Conservation (phyloP, 2,888 invertebrate species). For the Heteromurus nitidus region DNA sequence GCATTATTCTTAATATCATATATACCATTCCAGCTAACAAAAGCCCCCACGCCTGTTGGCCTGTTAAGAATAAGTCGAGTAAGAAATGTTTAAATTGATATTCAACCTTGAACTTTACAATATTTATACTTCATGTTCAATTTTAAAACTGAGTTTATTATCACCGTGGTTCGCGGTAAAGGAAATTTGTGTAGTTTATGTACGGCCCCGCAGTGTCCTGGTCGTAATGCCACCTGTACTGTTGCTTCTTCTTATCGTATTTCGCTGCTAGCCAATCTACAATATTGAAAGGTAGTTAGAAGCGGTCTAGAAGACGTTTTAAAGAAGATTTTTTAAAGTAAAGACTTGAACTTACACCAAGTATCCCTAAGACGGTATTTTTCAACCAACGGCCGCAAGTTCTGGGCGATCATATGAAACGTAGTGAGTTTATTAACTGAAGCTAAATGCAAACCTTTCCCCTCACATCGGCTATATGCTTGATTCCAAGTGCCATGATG, state of each 20-base stretch:
- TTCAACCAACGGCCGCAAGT: neutral
- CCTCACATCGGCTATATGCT: neutral
- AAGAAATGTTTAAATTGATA: neutral
- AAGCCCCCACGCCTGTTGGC: slow-evolving; percentile 5
- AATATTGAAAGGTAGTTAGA: neutral
- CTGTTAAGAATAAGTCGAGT: neutral
- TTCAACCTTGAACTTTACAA: neutral
- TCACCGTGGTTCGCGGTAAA: slow-evolving; percentile 10
- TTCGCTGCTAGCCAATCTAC: neutral
- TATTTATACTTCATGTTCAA: neutral
- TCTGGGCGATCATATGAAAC: neutral
- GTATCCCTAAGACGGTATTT: slow-evolving; percentile 9
- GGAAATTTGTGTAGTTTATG: neutral
- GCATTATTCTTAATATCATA: neutral
- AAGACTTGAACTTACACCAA: slow-evolving; percentile 37
- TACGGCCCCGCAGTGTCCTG: neutral
- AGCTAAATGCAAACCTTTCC: slow-evolving; percentile 3
- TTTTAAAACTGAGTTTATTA: too few relatives aligned
- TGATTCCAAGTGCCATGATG: neutral
- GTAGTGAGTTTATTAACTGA: neutral
- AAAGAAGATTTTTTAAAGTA: slow-evolving; percentile 14
- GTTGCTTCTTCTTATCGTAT: neutral
- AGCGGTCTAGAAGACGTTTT: slow-evolving; percentile 14
- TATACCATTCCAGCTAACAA: too few relatives aligned
- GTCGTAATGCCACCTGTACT: neutral